phyloP scores from a whole-genome alignment of 2,888 invertebrate species.

The Branchipolynoe longqiensis region DNA sequence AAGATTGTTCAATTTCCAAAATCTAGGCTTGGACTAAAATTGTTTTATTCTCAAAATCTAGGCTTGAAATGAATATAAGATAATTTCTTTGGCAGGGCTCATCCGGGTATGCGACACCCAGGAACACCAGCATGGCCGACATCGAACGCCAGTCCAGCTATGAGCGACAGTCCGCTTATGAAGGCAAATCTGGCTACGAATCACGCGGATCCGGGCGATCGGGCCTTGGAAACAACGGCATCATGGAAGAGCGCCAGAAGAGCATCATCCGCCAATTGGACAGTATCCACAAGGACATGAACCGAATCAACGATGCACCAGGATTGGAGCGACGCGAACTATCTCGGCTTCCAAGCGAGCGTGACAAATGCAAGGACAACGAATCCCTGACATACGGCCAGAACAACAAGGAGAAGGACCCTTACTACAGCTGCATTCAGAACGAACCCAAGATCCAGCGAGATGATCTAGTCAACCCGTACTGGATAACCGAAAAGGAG shows the following conservation, averaged over 20 bases:
- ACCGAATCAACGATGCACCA: constrained; percentile 59
- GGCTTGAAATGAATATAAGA: no score
- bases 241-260: constrained; percentile 66
- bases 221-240: constrained; percentile 59
- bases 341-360: not conserved
- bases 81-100: no score
- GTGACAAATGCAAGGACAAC: constrained; percentile 62
- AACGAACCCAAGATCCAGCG: constrained; percentile 67
- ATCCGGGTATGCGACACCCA: constrained; percentile 59
- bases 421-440: constrained; percentile 66
- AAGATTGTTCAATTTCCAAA: no score
- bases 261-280: constrained; percentile 68
- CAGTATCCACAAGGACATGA: constrained; percentile 67
- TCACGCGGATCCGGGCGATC: constrained; percentile 43
- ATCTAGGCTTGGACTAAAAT: no score
- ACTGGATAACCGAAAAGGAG: constrained; percentile 73
- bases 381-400: constrained; percentile 64
- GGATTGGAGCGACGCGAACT: not conserved
- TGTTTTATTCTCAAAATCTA: no score
- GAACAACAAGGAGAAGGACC: constrained; percentile 57
- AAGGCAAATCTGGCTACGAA: constrained; percentile 54
- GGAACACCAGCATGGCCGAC: constrained; percentile 57
- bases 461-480: constrained; percentile 72
- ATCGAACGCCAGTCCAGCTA: constrained; percentile 56
- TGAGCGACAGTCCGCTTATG: constrained; percentile 27